Conservation (phyloP, 1,140 invertebrate species). For the Brachionus angularis region DNA sequence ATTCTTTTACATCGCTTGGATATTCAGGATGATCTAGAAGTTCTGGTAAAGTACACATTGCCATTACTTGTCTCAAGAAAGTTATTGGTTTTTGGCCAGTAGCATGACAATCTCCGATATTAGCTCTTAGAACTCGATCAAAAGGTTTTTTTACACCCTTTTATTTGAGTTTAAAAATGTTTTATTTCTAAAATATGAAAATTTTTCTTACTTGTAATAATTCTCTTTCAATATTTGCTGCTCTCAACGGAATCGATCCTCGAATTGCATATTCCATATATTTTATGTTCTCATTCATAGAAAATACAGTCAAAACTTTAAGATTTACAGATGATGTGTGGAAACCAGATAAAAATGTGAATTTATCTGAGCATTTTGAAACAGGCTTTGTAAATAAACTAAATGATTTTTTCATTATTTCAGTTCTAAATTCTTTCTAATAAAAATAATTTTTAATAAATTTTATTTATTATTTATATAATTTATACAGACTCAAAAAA, state of each 20-base stretch:
- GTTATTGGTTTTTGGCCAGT: slow-evolving; percentile 86
- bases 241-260: slow-evolving; percentile 81
- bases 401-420: too few relatives aligned
- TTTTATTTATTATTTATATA: too few relatives aligned
- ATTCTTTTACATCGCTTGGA: slow-evolving; percentile 77
- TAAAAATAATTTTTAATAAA: too few relatives aligned
- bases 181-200: slow-evolving; percentile 2
- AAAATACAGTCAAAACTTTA: too few relatives aligned
- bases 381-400: too few relatives aligned
- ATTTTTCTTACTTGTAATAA: slow-evolving; percentile 60
- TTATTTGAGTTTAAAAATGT: background rate
- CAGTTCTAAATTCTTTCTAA: too few relatives aligned
- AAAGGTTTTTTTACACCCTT: slow-evolving; percentile 80
- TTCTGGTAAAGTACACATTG: slow-evolving; percentile 71
- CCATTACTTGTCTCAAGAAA: slow-evolving; percentile 65
- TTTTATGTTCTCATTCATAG: too few relatives aligned
- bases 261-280: slow-evolving; percentile 91
- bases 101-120: slow-evolving; percentile 97
- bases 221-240: slow-evolving; percentile 64
- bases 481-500: too few relatives aligned
- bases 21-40: slow-evolving; percentile 70
- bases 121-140: slow-evolving; percentile 88
- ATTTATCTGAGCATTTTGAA: too few relatives aligned
- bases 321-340: too few relatives aligned
- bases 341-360: too few relatives aligned